Evolutionary conservation across 1,140 invertebrate species (phyloP).

Genomic region (Rhyzopertha dominica): DNA sequence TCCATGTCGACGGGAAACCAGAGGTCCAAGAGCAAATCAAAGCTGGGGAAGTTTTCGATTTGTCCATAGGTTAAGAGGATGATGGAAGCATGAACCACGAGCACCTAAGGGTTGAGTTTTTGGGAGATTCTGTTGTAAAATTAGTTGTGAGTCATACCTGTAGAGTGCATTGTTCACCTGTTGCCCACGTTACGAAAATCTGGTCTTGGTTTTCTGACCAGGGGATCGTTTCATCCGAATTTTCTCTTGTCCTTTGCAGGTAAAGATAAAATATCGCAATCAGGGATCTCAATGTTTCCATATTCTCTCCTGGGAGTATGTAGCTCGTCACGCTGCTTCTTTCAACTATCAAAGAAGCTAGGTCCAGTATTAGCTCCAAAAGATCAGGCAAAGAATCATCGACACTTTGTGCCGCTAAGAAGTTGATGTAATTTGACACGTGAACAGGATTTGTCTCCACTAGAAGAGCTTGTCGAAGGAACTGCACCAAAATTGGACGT

Average conservation of each 20-base stretch:
- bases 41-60: slow-evolving; percentile 52
- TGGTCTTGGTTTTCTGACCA: slow-evolving; percentile 65
- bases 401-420: slow-evolving; percentile 70
- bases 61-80: slow-evolving; percentile 81
- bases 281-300: slow-evolving; percentile 68
- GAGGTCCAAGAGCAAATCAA: slow-evolving; percentile 66
- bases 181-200: slow-evolving; percentile 77
- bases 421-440: slow-evolving; percentile 85
- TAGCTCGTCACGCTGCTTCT: slow-evolving; percentile 81
- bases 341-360: slow-evolving; percentile 89
- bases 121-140: too few species aligned
- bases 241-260: slow-evolving; percentile 61
- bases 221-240: slow-evolving; percentile 57
- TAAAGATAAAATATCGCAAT: slow-evolving; percentile 75
- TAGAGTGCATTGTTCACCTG: slow-evolving; percentile 75
- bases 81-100: slow-evolving; percentile 92
- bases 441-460: slow-evolving; percentile 83
- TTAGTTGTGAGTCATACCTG: too few species aligned
- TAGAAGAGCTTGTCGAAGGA: slow-evolving; percentile 77
- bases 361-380: slow-evolving; percentile 64
- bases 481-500: slow-evolving; percentile 60
- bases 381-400: slow-evolving; percentile 61
- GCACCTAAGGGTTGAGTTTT: too few species aligned
- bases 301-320: slow-evolving; percentile 65
- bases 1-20: slow-evolving; percentile 66